Base-by-base conservation (phyloP, 2,113 vertebrate genomes). In the Puffinus mauretanicus region DNA sequence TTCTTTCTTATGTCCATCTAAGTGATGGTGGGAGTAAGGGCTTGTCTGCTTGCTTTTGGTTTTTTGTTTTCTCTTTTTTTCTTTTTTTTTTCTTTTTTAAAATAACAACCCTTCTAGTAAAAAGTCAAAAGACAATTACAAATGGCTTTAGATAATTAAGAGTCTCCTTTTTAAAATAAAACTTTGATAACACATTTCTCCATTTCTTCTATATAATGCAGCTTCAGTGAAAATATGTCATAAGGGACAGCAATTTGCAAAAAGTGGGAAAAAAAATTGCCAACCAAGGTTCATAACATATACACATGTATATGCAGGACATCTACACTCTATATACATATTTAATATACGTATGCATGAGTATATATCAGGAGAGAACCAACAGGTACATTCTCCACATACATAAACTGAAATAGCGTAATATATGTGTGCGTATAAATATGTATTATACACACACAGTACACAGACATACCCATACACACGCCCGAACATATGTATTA, bases 261-360 rank as follows among this genome's bases (percentile, higher is more conserved):
- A 95, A 97, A 96, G 94, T 95, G 47, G 62, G 62, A 6, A 29
- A 52, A 97, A 97, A 97, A 98, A 85, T 82, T 96, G 96, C 96
- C 97, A 97, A 96, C 97, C 95, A 96, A 97, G 94, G 96, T 94
- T 97, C 29, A 20, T 93, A 96, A 97, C 98, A 98, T 98, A 97
- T 98, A 98, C 97, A 98, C 86, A 95, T 98, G 98, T 98, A 98
- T 98, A 97, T 98, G 98, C 96, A 97, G 93, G 81, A 96, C 97
- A 98, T 96, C 97, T 97, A 98, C 95, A 98, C 80, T 89, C 97
- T 98, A 98, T 98, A 97, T 98, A 98, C 97, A 98, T 97, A 97
- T 95, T 96, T 95, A 94, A 97, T 96, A 94, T 93, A 96, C 19
- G 92, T 95, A 97, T 96, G 96, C 88, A 93, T 97, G 96, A 97